Conservation (phyloP, 2,888 invertebrate genomes). For the Tholera decimalis region DNA sequence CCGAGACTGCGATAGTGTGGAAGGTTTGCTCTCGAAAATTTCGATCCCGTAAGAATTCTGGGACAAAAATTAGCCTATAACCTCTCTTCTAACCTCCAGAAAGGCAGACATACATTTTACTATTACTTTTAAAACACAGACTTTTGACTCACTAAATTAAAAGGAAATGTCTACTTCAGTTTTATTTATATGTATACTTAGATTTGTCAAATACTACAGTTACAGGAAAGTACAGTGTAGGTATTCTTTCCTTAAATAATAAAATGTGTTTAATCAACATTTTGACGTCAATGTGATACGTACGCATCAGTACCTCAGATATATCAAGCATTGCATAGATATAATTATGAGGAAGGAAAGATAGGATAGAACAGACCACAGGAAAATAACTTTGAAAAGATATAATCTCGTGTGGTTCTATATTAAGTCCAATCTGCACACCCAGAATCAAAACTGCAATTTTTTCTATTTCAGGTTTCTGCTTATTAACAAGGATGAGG, state of each 20-base stretch:
- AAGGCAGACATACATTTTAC: too few relatives aligned
- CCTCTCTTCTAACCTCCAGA: too few relatives aligned
- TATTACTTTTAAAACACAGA: too few relatives aligned
- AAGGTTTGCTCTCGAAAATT: too few relatives aligned
- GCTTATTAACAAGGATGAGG: background rate
- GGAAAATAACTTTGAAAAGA: slow-evolving; percentile 13
- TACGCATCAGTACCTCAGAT: background rate
- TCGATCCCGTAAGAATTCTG: too few relatives aligned
- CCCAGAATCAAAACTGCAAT: slow-evolving; percentile 1
- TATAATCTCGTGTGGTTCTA: background rate
- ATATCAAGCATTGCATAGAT: background rate
- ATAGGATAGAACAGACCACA: background rate
- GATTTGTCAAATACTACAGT: too few relatives aligned
- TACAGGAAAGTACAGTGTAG: background rate
- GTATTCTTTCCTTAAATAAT: slow-evolving; percentile 23
- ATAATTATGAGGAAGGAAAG: slow-evolving; percentile 27
- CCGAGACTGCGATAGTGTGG: too few relatives aligned
- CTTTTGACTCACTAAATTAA: too few relatives aligned
- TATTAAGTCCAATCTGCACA: slow-evolving; percentile 2
- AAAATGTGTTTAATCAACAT: slow-evolving; percentile 12
- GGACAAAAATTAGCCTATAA: too few relatives aligned
- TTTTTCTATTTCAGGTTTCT: background rate
- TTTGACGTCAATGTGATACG: slow-evolving; percentile 27
- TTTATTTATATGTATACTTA: too few relatives aligned
- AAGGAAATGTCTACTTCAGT: too few relatives aligned